Evolutionary conservation across 2,113 vertebrate genomes (phyloP), one percentile per base, ranked within the genome.

Genomic region (Phasianus colchicus): DNA sequence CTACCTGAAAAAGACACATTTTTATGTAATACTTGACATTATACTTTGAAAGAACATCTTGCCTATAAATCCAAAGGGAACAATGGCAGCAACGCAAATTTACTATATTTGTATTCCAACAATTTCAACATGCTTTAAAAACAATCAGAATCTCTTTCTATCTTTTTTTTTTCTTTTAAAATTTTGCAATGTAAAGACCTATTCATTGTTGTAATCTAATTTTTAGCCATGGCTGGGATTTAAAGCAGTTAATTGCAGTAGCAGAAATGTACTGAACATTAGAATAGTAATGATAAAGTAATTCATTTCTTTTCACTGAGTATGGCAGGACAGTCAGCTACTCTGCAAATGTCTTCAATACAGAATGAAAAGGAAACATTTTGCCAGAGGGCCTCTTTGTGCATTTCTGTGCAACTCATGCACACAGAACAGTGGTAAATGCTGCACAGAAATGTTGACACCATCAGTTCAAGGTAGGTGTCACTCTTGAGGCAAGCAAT

Each of bases 221-320:
- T 52, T n/a, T 64, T 45, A 30, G 34, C 25, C 64, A 38, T 10
- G 50, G 29, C 43, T 38, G 75, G 67, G 25, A 64, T 32, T 42
- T 29, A 81, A 42, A 52, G 24, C 47, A 83, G 5, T 57, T 82
- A 15, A 45, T 22, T 29, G 30, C 14, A 43, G 29, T 58, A 83
- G 32, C 64, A 50, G 83, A 92, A 34, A 65, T 97, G 95, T 92
- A 98, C 96, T 91, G 96, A 21, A 94, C 17, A 24, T 96, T 94
- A 11, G 67, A 36, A 80, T 96, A 97, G 83, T 97, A 97, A 48
- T 96, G 92, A 77, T 87, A 63, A 16, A 63, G 94, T 61, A 98
- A 90, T 12, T 93, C 83, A 5, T 69, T 97, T 87, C 0, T 50
- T 81, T 64, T 97, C 96, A 0, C 90, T 91, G 50, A 97, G 89